A percentile compares a stretch with the other conserved stretches of the same genome.
Evolutionary conservation across 2,113 vertebrate genomes (phyloP).

Genomic region (Pangasianodon gigas): DNA sequence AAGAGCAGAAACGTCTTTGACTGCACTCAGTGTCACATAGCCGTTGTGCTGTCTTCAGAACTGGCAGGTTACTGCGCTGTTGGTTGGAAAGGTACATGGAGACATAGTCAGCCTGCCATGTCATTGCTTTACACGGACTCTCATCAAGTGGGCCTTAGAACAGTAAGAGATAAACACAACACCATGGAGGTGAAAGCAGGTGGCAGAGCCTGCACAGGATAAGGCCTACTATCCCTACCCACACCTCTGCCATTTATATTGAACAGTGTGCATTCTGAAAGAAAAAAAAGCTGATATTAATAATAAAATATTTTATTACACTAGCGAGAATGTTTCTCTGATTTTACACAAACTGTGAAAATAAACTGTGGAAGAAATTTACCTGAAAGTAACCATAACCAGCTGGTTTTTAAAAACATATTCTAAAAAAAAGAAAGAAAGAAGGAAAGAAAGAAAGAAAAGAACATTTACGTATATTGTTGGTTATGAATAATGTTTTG

Average conservation of each 20-base stretch:
- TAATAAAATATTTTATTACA: constrained; percentile 95
- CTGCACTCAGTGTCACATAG: not conserved
- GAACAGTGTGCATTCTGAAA: constrained; percentile 81
- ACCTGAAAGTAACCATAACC: constrained; percentile 85
- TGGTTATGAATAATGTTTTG: constrained; percentile 87
- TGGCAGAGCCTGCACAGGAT: constrained; percentile 61
- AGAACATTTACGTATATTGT: constrained; percentile 83
- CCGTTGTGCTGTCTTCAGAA: constrained; percentile 17
- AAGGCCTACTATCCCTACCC: constrained; percentile 50
- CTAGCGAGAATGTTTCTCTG: constrained; percentile 85
- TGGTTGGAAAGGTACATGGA: constrained; percentile 16
- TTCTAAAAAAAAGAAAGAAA: constrained; percentile 71
- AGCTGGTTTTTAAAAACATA: constrained; percentile 87
- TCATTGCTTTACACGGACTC: constrained; percentile 17
- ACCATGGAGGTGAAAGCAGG: constrained; percentile 42
- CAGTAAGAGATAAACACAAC: constrained; percentile 31
- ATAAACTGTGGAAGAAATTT: constrained; percentile 83
- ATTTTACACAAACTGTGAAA: constrained; percentile 94
- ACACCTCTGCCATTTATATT: constrained; percentile 82
- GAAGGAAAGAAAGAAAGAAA: constrained; percentile 54
- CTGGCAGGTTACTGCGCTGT: constrained; percentile 6
- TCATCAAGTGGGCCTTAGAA: constrained; percentile 40
- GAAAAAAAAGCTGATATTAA: constrained; percentile 66
- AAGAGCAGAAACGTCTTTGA: constrained; percentile 10
- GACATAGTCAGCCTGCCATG: constrained; percentile 27